These are phyloP conservation scores for Suricata suricatta DNA, from an alignment of 2,113 vertebrate genomes.

Conservation along the genomic window DNA sequence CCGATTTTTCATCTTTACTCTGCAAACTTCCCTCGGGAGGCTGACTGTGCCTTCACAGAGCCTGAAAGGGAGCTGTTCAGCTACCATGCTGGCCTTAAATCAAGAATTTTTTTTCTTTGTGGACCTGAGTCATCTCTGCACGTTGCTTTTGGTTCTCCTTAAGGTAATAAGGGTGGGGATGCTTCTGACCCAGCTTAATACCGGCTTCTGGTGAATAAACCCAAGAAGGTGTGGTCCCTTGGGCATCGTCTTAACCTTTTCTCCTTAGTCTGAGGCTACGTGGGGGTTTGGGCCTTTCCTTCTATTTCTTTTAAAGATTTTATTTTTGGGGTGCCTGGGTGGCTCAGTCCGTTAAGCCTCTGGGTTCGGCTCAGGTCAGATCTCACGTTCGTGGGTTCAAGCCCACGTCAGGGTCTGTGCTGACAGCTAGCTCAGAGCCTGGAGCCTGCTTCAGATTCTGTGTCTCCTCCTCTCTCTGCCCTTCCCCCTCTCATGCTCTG, in stretches of 20 bases:
- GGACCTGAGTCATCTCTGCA: constrained; percentile 36
- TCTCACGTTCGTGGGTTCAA: too few species aligned
- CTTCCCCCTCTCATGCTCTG: too few species aligned
- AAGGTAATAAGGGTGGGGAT: background rate
- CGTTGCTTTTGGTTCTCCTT: background rate
- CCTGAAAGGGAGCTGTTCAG: background rate
- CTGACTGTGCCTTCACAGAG: background rate
- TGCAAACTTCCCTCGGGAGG: background rate
- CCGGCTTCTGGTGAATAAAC: background rate
- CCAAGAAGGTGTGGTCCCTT: background rate
- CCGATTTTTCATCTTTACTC: background rate
- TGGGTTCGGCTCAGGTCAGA: too few species aligned
- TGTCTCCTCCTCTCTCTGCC: too few species aligned
- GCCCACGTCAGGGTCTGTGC: too few species aligned
- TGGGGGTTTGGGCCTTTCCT: background rate
- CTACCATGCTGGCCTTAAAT: background rate
- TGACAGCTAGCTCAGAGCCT: too few species aligned
- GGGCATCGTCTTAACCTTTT: background rate
- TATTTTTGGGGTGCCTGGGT: too few species aligned
- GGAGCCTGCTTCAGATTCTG: too few species aligned
- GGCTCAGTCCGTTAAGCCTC: too few species aligned
- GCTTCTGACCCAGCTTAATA: background rate
- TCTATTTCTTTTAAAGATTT: too few species aligned
- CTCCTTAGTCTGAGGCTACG: background rate
- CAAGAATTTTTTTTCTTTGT: background rate